phyloP scores from a whole-genome alignment of 2,888 invertebrate species.

The Eucera pruinosa region DNA sequence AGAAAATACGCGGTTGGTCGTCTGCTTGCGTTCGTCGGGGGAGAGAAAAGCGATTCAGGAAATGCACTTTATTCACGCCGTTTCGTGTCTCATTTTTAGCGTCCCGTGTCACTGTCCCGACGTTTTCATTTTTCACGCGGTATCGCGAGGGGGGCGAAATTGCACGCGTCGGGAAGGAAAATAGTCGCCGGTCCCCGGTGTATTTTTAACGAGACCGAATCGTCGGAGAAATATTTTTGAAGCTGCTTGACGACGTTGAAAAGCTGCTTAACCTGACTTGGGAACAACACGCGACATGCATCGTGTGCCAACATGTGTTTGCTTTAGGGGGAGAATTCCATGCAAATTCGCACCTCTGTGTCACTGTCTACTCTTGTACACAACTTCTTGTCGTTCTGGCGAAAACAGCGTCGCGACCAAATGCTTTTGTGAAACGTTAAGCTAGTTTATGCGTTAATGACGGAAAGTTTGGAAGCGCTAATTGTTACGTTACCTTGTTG shows the following conservation, averaged over 20 bases:
- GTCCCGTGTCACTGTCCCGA: background rate
- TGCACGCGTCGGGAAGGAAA: background rate
- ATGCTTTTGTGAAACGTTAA: background rate
- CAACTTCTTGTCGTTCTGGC: background rate
- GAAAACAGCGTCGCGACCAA: background rate
- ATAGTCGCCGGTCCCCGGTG: background rate
- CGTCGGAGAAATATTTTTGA: background rate
- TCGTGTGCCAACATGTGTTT: background rate
- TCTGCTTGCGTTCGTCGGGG: no score
- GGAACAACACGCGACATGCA: background rate
- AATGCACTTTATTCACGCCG: conserved; percentile 12
- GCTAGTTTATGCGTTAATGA: background rate
- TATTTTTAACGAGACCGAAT: conserved; percentile 17
- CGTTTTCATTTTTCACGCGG: conserved; percentile 1
- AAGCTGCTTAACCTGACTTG: background rate
- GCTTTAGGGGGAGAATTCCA: background rate
- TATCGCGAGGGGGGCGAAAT: background rate
- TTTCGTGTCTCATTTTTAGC: background rate
- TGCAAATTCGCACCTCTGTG: conserved; percentile 15
- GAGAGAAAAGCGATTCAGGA: conserved; percentile 10
- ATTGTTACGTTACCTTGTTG: no score
- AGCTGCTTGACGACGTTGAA: background rate
- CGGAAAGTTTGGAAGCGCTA: no score
- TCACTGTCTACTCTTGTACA: no score
- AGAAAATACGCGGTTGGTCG: background rate